Percentiles rank a stretch among this genome's conserved stretches.
Conservation (phyloP, 2,113 vertebrate species). For the Mohoua ochrocephala region DNA sequence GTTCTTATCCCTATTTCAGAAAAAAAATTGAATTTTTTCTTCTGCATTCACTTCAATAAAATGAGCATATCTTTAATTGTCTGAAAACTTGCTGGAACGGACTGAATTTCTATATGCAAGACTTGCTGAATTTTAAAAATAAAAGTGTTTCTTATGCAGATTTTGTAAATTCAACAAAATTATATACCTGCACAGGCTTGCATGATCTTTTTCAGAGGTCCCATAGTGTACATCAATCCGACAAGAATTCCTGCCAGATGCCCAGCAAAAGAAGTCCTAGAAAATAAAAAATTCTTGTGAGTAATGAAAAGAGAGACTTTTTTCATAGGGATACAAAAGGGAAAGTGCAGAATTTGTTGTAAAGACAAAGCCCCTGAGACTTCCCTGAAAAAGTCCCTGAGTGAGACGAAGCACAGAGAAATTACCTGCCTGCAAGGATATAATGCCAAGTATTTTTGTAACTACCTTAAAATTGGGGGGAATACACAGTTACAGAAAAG, state of each 20-base stretch:
- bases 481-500: not conserved
- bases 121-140: not conserved
- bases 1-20: not conserved
- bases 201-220: constrained; percentile 86
- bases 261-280: constrained; percentile 88
- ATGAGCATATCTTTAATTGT: not conserved
- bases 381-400: not conserved
- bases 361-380: not conserved
- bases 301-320: not conserved
- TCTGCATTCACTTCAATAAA: not conserved
- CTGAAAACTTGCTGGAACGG: not conserved
- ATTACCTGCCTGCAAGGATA: not conserved
- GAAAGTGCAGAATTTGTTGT: not conserved
- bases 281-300: not conserved
- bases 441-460: not conserved
- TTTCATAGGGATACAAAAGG: not conserved
- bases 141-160: not conserved
- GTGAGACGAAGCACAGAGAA: not conserved
- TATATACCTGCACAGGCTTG: constrained; percentile 77
- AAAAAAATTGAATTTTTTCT: not conserved
- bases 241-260: constrained; percentile 93
- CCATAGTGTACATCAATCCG: constrained; percentile 85
- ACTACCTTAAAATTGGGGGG: not conserved
- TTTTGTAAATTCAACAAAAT: not conserved
- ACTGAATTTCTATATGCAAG: not conserved